Evolutionary conservation across 2,797 vertebrate species (phyloP).

Genomic region (Nothura maculosa): DNA sequence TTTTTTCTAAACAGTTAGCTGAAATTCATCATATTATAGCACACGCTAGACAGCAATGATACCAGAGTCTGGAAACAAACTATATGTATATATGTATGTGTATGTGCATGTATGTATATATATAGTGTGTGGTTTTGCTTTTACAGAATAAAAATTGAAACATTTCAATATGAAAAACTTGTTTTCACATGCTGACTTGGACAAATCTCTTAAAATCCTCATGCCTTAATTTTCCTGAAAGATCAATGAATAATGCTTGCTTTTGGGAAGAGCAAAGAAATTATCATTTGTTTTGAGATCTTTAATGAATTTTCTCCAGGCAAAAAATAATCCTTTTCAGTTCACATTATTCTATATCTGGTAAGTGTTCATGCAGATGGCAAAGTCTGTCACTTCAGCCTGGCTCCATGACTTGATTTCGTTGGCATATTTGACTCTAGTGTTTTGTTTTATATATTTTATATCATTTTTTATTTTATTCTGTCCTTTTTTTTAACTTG

Average conservation of each 20-base stretch:
- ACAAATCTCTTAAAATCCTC: conserved; percentile 12
- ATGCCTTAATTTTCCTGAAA: conserved; percentile 19
- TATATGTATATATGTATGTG: background rate
- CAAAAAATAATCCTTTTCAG: conserved; percentile 14
- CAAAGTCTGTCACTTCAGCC: background rate
- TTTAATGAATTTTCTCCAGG: conserved; percentile 5
- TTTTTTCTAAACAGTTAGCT: conserved; percentile 1
- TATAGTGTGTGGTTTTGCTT: background rate
- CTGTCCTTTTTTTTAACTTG: background rate
- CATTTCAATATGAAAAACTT: background rate
- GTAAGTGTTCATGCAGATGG: background rate
- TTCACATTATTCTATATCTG: background rate
- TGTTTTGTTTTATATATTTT: background rate
- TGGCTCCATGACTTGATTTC: background rate
- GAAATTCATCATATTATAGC: background rate
- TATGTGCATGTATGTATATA: too few species aligned
- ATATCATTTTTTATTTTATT: background rate
- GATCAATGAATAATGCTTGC: conserved; percentile 6
- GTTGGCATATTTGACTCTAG: background rate
- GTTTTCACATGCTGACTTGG: background rate
- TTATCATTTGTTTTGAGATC: background rate
- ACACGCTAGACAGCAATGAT: background rate
- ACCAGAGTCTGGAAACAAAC: background rate
- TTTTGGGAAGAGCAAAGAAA: background rate
- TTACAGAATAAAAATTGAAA: conserved; percentile 9